Percentiles rank a stretch among this genome's conserved stretches.
Evolutionary conservation across 37 sponge, comb jelly and placozoan genomes (phyloP).

Genomic region (Diacarnus erythraeanus): DNA sequence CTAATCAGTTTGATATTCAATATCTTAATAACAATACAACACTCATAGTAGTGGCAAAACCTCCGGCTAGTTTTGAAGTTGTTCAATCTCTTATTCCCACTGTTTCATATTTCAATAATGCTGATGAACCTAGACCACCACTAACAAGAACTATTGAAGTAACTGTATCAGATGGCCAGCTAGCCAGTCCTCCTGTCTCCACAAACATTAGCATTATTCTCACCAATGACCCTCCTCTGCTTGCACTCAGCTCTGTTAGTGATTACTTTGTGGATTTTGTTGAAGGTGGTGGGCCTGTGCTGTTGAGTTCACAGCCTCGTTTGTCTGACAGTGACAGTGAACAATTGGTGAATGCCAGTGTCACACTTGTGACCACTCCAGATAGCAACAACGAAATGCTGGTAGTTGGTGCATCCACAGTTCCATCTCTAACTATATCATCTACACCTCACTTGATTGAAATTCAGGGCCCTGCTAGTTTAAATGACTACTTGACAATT

Average conservation of each 20-base stretch:
- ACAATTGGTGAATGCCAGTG: conserved; percentile 24
- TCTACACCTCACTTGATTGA: conserved; percentile 4
- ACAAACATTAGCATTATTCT: conserved; percentile 21
- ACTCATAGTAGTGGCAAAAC: conserved; percentile 13
- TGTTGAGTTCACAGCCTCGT: conserved; percentile 4
- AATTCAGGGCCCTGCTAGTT: conserved; percentile 40
- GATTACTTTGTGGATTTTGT: conserved; percentile 51
- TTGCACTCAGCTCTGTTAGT: conserved; percentile 44
- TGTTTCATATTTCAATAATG: conserved; percentile 48
- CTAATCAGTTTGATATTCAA: not conserved
- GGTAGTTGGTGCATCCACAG: not conserved
- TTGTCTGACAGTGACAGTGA: conserved; percentile 57
- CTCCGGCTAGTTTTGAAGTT: conserved; percentile 2
- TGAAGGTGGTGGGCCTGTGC: conserved; percentile 47
- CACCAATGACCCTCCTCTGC: conserved; percentile 55
- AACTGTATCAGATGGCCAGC: conserved; percentile 39
- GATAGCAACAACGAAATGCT: conserved; percentile 68
- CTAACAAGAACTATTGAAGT: conserved; percentile 27
- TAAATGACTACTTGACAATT: conserved; percentile 8
- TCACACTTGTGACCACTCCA: conserved; percentile 46
- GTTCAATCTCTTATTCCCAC: conserved; percentile 24
- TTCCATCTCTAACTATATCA: not conserved
- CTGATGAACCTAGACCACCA: conserved; percentile 55
- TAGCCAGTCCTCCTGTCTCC: conserved; percentile 20
- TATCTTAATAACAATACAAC: conserved; percentile 3